phyloP scores from a whole-genome alignment of 2,113 vertebrate species.

The Misgurnus anguillicaudatus region DNA sequence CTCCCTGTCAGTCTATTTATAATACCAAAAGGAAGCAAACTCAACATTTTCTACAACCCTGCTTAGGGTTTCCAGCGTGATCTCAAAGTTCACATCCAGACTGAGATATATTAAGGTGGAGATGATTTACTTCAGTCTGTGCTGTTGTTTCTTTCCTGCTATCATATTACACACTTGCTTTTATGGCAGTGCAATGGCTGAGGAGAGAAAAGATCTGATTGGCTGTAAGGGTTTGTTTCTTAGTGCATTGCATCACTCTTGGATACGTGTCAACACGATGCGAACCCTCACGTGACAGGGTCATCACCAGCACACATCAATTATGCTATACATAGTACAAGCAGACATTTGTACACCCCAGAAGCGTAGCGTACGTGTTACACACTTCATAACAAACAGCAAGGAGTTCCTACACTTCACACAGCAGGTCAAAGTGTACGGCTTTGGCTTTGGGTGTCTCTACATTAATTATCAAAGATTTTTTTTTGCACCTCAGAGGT shows the following conservation, averaged over 20 bases:
- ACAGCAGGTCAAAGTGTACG: neutral
- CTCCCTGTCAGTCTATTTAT: no score
- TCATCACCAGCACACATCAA: conserved; percentile 3
- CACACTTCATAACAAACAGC: conserved; percentile 33
- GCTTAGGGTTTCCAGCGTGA: neutral
- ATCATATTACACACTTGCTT: conserved; percentile 59
- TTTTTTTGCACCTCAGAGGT: no score
- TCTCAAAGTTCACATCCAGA: conserved; percentile 50
- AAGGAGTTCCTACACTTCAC: neutral
- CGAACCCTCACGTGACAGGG: conserved; percentile 31
- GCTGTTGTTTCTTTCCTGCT: conserved; percentile 49
- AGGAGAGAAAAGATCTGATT: conserved; percentile 41
- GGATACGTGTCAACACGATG: conserved; percentile 49
- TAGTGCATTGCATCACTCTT: conserved; percentile 25
- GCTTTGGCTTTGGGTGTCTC: neutral
- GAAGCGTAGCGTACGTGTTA: no score
- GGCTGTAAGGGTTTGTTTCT: conserved; percentile 58
- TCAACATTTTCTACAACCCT: neutral
- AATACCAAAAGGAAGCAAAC: no score
- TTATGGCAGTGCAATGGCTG: conserved; percentile 42
- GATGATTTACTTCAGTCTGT: conserved; percentile 54
- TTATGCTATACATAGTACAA: conserved; percentile 59
- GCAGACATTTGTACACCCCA: conserved; percentile 21
- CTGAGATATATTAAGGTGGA: conserved; percentile 44
- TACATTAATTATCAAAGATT: neutral